Conservation (phyloP, 2,797 vertebrate genomes). For the Sebastiscus albofasciatus region DNA sequence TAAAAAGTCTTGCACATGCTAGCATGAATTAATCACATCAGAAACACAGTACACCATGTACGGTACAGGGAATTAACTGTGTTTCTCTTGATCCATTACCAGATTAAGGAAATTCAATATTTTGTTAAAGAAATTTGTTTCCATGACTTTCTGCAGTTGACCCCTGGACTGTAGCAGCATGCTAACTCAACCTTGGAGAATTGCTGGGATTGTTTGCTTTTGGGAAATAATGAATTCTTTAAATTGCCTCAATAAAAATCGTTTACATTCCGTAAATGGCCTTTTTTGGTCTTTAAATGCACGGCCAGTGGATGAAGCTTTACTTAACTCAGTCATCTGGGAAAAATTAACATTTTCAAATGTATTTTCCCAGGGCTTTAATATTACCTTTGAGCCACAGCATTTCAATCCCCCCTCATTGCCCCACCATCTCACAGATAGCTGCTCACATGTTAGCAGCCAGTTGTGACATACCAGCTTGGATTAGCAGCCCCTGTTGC, state of each 20-base stretch:
- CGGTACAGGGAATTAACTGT: neutral
- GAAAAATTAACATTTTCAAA: neutral
- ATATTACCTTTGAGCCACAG: neutral
- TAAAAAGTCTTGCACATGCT: neutral
- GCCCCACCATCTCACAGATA: slow-evolving; percentile 3
- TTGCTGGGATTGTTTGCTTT: neutral
- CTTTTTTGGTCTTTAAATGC: neutral
- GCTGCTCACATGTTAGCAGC: slow-evolving; percentile 19
- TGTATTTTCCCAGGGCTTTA: neutral
- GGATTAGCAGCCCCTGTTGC: slow-evolving; percentile 58
- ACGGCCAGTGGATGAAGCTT: neutral
- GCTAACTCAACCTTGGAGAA: neutral
- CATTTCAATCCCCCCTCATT: neutral
- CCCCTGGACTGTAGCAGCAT: neutral
- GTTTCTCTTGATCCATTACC: neutral
- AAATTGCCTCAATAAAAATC: neutral
- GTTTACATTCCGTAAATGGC: neutral
- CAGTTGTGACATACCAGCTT: slow-evolving; percentile 68
- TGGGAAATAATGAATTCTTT: neutral
- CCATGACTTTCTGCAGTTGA: neutral
- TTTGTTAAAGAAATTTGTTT: neutral
- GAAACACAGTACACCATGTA: neutral
- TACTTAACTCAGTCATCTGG: neutral
- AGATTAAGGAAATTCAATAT: neutral
- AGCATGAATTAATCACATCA: no score